Conservation (phyloP, 2,888 invertebrate species). For the Hybos culiciformis region DNA sequence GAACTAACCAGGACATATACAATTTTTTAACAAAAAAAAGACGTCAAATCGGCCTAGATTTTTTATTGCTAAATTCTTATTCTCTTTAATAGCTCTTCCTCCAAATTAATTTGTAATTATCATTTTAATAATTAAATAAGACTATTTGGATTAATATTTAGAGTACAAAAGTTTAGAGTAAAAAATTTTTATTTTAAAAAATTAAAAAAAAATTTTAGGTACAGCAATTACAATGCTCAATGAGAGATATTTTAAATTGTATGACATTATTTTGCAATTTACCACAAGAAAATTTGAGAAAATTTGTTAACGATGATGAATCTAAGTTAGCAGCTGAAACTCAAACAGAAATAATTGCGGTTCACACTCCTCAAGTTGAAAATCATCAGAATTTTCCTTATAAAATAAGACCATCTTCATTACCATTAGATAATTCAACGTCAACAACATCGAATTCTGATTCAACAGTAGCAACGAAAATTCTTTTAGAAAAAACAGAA, state of each 20-base stretch:
- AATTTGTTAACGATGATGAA: slow-evolving; percentile 20
- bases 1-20: neutral
- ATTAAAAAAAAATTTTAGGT: slow-evolving; percentile 41
- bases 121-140: neutral
- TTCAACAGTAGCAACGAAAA: slow-evolving; percentile 2
- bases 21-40: neutral
- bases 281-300: slow-evolving; percentile 30
- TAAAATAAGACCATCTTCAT: slow-evolving; percentile 30
- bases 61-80: too few relatives aligned
- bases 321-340: slow-evolving; percentile 40
- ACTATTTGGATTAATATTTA: neutral
- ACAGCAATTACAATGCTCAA: slow-evolving; percentile 61
- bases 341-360: slow-evolving; percentile 69
- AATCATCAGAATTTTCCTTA: slow-evolving; percentile 36
- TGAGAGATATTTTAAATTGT: slow-evolving; percentile 62
- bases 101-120: too few relatives aligned
- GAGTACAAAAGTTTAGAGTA: too few relatives aligned
- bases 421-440: slow-evolving; percentile 22
- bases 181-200: neutral
- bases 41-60: too few relatives aligned
- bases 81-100: too few relatives aligned
- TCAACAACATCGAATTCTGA: slow-evolving; percentile 14
- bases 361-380: slow-evolving; percentile 57
- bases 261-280: slow-evolving; percentile 42
- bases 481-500: neutral